Evolutionary conservation across 2,797 vertebrate species (phyloP).

Genomic region (Cossypha niveicapilla): DNA sequence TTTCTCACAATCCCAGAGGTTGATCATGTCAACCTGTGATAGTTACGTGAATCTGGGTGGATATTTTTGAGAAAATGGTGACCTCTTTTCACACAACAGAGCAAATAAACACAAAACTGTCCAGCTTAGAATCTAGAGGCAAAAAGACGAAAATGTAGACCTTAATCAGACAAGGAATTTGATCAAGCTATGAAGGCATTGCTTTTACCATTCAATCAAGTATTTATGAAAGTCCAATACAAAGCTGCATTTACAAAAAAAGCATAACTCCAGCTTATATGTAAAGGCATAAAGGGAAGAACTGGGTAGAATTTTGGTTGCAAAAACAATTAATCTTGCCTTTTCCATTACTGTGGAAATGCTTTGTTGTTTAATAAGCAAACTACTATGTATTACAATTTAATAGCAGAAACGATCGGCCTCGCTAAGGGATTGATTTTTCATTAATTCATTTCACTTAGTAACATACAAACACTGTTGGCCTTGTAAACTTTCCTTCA

Average conservation of each 20-base stretch:
- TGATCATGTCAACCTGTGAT: background rate
- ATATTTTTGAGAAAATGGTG: background rate
- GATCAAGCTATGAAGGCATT: background rate
- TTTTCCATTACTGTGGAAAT: background rate
- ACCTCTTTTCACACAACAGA: background rate
- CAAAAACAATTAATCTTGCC: background rate
- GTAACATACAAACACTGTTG: background rate
- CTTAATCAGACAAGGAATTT: background rate
- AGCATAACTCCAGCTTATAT: background rate
- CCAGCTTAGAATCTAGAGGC: background rate
- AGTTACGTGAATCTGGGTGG: background rate
- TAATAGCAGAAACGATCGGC: background rate
- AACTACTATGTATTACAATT: background rate
- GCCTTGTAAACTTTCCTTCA: background rate
- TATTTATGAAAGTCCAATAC: background rate
- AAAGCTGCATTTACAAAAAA: background rate
- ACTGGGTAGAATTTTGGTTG: background rate
- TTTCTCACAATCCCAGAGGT: background rate
- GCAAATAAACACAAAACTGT: background rate
- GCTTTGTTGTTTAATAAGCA: background rate
- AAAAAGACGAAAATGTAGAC: conserved; percentile 4
- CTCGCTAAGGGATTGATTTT: background rate
- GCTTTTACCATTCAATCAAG: background rate
- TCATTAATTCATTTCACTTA: background rate
- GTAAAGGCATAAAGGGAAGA: background rate